A percentile compares a stretch with the other conserved stretches of the same genome.
phyloP scores from a whole-genome alignment of 2,113 vertebrate species.

The Cavia aperea region DNA sequence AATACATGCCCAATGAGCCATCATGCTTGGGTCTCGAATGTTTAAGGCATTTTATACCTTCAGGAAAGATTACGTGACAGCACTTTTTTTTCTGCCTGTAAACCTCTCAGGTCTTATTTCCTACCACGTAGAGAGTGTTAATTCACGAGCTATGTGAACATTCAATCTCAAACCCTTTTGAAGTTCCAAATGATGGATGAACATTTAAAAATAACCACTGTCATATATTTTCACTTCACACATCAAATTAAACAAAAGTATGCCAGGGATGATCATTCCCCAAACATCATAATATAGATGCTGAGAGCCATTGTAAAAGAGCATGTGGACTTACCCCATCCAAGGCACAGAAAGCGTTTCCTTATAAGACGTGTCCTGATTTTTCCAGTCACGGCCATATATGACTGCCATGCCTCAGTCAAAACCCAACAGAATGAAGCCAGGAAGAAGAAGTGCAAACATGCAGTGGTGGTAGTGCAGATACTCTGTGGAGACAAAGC shows the following conservation, averaged over 20 bases:
- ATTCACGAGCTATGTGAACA: not conserved
- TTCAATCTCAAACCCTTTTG: not conserved
- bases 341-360: slow-evolving; percentile 97
- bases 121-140: not conserved
- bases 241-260: slow-evolving; percentile 8
- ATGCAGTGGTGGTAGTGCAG: slow-evolving; percentile 96
- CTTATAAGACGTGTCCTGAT: slow-evolving; percentile 97
- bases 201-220: not conserved
- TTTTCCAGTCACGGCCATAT: slow-evolving; percentile 99
- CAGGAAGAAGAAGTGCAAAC: slow-evolving; percentile 99
- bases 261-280: not conserved
- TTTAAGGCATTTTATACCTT: not conserved
- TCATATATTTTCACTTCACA: not conserved
- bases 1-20: not conserved
- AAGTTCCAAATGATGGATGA: not conserved
- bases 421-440: slow-evolving; percentile 99
- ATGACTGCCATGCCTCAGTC: slow-evolving; percentile 99
- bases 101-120: not conserved
- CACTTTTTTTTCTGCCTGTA: not conserved
- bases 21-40: not conserved
- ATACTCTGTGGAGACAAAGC: slow-evolving; percentile 83
- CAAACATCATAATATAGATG: not conserved
- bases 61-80: not conserved
- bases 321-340: slow-evolving; percentile 88
- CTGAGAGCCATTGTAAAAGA: slow-evolving; percentile 32